These are phyloP conservation scores for Lordiphosa fenestrarum DNA, from an alignment of 2,888 invertebrate genomes.

Conservation along the genomic window DNA sequence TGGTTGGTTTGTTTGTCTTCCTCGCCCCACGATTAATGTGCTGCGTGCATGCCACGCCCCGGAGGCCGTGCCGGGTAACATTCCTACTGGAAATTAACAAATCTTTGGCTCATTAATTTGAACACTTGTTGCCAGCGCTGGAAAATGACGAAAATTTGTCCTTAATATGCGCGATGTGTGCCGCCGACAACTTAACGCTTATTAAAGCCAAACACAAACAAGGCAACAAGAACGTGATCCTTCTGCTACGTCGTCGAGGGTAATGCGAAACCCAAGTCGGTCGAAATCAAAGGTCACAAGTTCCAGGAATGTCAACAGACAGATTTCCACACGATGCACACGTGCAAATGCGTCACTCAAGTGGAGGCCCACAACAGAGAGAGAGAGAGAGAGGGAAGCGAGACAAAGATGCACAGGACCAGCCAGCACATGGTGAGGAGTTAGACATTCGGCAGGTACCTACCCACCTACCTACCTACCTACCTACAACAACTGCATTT, in stretches of 20 bases:
- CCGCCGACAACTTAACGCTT: conserved; percentile 66
- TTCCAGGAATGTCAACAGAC: conserved; percentile 78
- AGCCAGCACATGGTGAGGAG: conserved; percentile 1
- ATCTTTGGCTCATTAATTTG: conserved; percentile 70
- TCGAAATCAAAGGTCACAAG: conserved; percentile 63
- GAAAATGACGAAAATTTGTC: conserved; percentile 57
- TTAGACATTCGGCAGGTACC: conserved; percentile 39
- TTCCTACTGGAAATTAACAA: conserved; percentile 64
- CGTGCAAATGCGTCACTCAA: conserved; percentile 69
- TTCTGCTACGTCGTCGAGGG: conserved; percentile 33
- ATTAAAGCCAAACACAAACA: conserved; percentile 50
- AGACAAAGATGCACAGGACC: conserved; percentile 6
- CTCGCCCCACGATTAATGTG: conserved; percentile 60
- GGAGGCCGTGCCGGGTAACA: conserved; percentile 1
- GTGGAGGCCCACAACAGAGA: no score
- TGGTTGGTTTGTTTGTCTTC: conserved; percentile 37
- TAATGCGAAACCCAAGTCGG: conserved; percentile 66
- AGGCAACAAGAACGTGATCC: conserved; percentile 10
- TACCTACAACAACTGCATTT: conserved; percentile 50
- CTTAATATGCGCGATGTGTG: conserved; percentile 46
- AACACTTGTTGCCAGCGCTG: conserved; percentile 56
- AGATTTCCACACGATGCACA: conserved; percentile 77
- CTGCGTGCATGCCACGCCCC: conserved; percentile 56
- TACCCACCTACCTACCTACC: conserved; percentile 67
- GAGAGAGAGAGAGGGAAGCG: neutral